Evolutionary conservation across 2,113 vertebrate species (phyloP), one percentile per base, ranked within the genome.

Genomic region (Myrmecobius fasciatus): DNA sequence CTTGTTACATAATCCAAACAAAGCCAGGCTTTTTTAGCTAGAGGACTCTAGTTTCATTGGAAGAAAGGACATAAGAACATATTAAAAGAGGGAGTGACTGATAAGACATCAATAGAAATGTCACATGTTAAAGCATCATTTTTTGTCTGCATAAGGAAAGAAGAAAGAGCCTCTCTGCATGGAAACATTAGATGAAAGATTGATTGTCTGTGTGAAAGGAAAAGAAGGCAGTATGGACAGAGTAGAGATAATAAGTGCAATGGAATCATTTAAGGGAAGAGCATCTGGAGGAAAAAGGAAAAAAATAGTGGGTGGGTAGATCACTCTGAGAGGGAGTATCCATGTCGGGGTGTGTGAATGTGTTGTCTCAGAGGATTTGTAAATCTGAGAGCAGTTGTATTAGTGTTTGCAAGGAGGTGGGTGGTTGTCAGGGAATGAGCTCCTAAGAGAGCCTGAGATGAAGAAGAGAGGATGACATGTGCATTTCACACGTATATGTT

Each of bases 1-100:
- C 96, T 95, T 88, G 94, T 98, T 98, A 98, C 93, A 96, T 96
- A 98, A 98, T 93, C 96, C 94, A 93, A 51, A 89, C 52, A 36
- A 75, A 96, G 75, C 94, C 92, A 96, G 89, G 56, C 95, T 98
- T 83, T 56, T 96, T 95, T 93, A 98, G 95, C 53, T 75, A 22
- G 89, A 75, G 93, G 89, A 94, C 83, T 92, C 90, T 89, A 75
- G 96, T 93, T 94, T 88, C 91, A 93, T 54, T 47, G 89, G 75
- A 94, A 96, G 92, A 92, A 94, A 83, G 67, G 89, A 52, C 53
- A 9, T n/a, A 89, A 94, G 92, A 93, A 90, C 90, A 46, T 14
- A 49, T 17, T 53, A 92, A 96, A 52, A 92, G 53, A 91, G 51
- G 89, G 92, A 83, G 0, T 8, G 83, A 91, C 56, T 17, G 88